Evolutionary conservation across 2,888 invertebrate species (phyloP), one percentile per base, ranked within the genome.

Genomic region (Agrotis clavis): DNA sequence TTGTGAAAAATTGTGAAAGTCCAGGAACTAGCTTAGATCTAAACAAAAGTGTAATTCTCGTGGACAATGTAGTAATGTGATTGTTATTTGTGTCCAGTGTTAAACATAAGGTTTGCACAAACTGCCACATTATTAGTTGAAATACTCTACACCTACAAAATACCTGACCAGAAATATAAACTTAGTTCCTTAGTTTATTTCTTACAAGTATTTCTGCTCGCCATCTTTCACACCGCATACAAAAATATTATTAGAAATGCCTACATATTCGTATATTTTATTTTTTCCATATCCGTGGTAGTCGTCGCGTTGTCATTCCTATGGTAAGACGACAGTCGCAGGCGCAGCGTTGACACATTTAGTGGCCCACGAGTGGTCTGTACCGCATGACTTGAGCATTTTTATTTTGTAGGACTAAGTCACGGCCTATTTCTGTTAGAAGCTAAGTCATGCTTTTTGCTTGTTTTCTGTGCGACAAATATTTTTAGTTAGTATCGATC

Each of bases 321-420:
- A 54, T 57, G 63, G 66, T 73, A 4, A 21, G 63, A n/a, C 66
- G 67, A 59, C 82, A 30, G 72, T 9, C 51, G 73, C 79, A 80
- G 77, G 67, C 77, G 79, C 73, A 50, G 50, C 59, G 87, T 69
- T 89, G 90, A 89, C 88, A 88, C 73, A 71, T 89, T 88, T 86
- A 86, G 64, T 19, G 61, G 76, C 69, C 73, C 81, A 59, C 60
- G 74, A 75, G 76, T 85, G 82, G 83, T 83, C 86, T 85, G 89
- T 84, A 76, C 68, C 50, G 72, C 71, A 64, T 82, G 82, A n/a
- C 48, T 48, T 6, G 9, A 45, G 30, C 11, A 9, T 81, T 50
- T 63, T 74, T 64, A 45, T 14, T 4, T 69, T 51, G 45, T n/a
- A 11, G 25, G 21, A 0, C 21, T 45, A 19, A 51, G 72, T 62